Base-by-base conservation (phyloP, 2,797 vertebrate genomes). In the Phrynocephalus vlangalii region DNA sequence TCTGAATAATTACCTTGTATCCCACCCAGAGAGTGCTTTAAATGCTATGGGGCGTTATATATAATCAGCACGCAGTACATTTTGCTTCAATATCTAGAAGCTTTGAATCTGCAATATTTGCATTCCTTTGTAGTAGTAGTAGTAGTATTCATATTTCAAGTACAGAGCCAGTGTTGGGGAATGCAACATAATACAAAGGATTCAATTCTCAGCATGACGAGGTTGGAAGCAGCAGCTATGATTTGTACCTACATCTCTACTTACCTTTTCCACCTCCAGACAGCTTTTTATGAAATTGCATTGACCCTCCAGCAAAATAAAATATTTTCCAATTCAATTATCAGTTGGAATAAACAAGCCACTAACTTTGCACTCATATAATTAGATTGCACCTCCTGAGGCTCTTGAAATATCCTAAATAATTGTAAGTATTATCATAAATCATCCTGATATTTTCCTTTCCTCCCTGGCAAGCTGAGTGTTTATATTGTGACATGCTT, bases 391-490 rank as follows among this genome's bases (percentile, higher is more conserved):
- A 50, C 6, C 18, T 33, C 87, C 86, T 5, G 83, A 85, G 22
- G 67, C 86, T 87, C 73, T 88, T 85, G 20, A 68, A 50, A 75
- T 72, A 78, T 50, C 82, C 78, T 78, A 81, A 72, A 85, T 79
- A 88, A 75, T 56, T 82, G 82, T 77, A 44, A 76, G 89, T 84
- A 92, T 72, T 50, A 72, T 91, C 63, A 86, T 60, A 90, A 91
- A 88, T 76, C 66, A 93, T 66, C 85, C 11, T 87, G 66, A 90
- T 83, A 90, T 93, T 90, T 87, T 66, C 78, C 85, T 90, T 89
- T 75, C 44, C 3, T 75, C 0, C 33, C 0, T 89, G 67, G 84
- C 28, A 91, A 18, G 79, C 3, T 0, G 0, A 2, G 4, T 79
- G 72, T 71, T 85, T 93, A 72, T 0, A 28, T 89, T 92, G 86